Percentiles rank a stretch among this genome's conserved stretches.
Conservation (phyloP, 2,888 invertebrate species). For the Ophion costatus region DNA sequence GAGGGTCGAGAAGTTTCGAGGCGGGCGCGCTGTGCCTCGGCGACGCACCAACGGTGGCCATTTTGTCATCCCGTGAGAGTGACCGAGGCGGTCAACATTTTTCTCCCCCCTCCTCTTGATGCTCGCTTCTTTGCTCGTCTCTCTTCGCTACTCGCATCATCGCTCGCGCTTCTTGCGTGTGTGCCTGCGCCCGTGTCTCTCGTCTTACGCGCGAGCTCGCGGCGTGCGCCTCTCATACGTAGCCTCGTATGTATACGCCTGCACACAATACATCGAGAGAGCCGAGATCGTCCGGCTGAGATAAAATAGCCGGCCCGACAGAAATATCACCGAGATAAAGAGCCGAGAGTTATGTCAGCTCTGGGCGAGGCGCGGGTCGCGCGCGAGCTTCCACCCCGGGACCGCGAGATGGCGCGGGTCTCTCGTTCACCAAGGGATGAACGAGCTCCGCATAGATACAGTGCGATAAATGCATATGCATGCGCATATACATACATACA, state of each 20-base stretch:
- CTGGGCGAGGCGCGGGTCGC: constrained; percentile 43
- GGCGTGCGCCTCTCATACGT: neutral
- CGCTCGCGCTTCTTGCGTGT: constrained; percentile 12
- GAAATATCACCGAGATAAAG: constrained; percentile 76
- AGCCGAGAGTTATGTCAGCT: constrained; percentile 71
- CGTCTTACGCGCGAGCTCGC: neutral
- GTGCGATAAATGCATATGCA: neutral
- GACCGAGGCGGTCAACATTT: constrained; percentile 33
- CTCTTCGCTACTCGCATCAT: constrained; percentile 20
- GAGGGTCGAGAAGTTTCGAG: constrained; percentile 52
- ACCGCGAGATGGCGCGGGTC: constrained; percentile 49
- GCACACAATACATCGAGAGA: constrained; percentile 24
- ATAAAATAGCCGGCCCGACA: constrained; percentile 73
- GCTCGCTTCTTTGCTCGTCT: constrained; percentile 23
- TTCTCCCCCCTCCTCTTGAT: neutral
- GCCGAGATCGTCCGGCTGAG: constrained; percentile 65
- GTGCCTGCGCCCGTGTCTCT: neutral
- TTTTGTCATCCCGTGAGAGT: constrained; percentile 50
- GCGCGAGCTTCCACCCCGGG: constrained; percentile 29
- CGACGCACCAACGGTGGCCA: constrained; percentile 61
- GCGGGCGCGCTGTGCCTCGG: constrained; percentile 18
- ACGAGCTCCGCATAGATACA: constrained; percentile 22
- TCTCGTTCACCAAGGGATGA: constrained; percentile 34
- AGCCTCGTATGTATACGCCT: neutral
- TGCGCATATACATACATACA: neutral